A percentile compares a stretch with the other conserved stretches of the same genome.
phyloP scores from a whole-genome alignment of 2,797 vertebrate genomes.

The Cynopterus sphinx region DNA sequence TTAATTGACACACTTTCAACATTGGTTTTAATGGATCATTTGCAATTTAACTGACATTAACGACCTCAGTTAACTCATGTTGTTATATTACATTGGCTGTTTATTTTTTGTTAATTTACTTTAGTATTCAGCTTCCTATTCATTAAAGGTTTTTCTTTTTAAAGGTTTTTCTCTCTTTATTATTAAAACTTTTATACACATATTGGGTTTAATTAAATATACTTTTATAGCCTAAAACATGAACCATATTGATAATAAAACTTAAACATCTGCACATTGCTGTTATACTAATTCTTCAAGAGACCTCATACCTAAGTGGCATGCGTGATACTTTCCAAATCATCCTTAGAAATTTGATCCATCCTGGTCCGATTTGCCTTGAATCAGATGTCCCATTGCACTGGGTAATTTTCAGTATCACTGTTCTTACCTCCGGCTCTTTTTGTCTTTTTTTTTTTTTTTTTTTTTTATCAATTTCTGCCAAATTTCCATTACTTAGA shows the following conservation, averaged over 20 bases:
- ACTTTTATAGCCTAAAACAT: constrained; percentile 77
- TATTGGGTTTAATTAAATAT: constrained; percentile 75
- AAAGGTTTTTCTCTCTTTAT: constrained; percentile 77
- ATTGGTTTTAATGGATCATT: constrained; percentile 70
- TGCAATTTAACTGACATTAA: constrained; percentile 81
- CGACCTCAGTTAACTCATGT: constrained; percentile 73
- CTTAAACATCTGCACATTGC: constrained; percentile 67
- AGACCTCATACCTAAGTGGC: not conserved
- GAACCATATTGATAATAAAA: constrained; percentile 81
- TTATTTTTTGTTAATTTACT: constrained; percentile 82
- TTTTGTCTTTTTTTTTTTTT: constrained; percentile 28
- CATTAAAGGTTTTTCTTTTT: constrained; percentile 65
- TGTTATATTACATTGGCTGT: constrained; percentile 73
- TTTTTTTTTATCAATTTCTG: not conserved
- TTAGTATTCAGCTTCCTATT: constrained; percentile 72
- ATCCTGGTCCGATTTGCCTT: not conserved
- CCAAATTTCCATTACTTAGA: not conserved
- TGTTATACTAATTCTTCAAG: not conserved
- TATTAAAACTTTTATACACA: constrained; percentile 79
- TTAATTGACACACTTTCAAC: constrained; percentile 79
- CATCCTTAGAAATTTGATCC: not conserved
- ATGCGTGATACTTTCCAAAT: accelerated
- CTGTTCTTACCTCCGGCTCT: not conserved
- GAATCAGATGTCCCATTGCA: not conserved
- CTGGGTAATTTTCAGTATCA: not conserved